phyloP scores from a whole-genome alignment of 2,888 invertebrate species.

The Nesidiocoris tenuis region DNA sequence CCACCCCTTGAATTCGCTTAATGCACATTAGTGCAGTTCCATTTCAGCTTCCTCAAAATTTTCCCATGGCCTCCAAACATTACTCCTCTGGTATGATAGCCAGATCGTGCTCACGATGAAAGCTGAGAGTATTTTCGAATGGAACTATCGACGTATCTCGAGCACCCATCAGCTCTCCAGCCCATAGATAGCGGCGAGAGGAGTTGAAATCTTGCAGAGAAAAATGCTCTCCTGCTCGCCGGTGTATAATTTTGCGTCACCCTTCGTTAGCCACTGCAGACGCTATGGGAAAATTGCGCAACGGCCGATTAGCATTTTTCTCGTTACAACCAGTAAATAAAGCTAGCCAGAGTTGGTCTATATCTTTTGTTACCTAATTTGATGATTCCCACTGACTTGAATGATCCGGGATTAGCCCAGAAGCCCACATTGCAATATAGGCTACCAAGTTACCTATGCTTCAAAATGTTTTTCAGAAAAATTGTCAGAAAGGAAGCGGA shows the following conservation, averaged over 20 bases:
- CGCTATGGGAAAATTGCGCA: not conserved
- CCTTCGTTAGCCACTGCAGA: not conserved
- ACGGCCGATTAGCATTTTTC: not conserved
- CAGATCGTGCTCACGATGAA: too few relatives aligned
- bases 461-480: not conserved
- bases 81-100: too few relatives aligned
- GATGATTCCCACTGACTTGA: not conserved
- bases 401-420: too few relatives aligned
- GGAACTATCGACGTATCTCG: too few relatives aligned
- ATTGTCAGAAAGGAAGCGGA: not conserved
- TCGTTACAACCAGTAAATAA: not conserved
- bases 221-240: not conserved
- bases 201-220: not conserved
- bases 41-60: too few relatives aligned
- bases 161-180: not conserved
- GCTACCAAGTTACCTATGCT: not conserved
- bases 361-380: not conserved
- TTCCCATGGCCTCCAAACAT: too few relatives aligned
- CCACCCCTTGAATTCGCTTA: too few relatives aligned
- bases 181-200: too few relatives aligned
- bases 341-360: not conserved
- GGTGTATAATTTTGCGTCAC: not conserved
- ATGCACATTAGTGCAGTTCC: too few relatives aligned
- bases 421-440: not conserved
- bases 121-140: too few relatives aligned